Conservation (phyloP, 1,140 invertebrate species). For the Drosophila murphyi region DNA sequence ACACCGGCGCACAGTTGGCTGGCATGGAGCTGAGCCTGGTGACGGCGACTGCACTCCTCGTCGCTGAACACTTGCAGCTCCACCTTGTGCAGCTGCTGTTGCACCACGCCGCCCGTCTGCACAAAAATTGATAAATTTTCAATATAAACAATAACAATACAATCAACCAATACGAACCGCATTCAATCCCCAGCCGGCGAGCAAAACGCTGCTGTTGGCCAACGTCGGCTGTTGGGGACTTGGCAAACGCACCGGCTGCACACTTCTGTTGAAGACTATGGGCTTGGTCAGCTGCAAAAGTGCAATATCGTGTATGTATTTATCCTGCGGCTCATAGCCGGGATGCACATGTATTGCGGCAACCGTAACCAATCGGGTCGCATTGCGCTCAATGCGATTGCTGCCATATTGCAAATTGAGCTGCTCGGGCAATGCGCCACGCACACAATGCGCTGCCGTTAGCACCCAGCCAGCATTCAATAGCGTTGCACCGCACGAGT, state of each 20-base stretch:
- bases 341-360: slow-evolving; percentile 68
- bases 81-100: slow-evolving; percentile 78
- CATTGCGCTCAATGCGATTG: slow-evolving; percentile 47
- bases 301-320: slow-evolving; percentile 72
- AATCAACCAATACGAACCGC: slow-evolving; percentile 39
- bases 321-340: slow-evolving; percentile 63
- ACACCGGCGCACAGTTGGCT: slow-evolving; percentile 84
- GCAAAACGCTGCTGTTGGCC: slow-evolving; percentile 41
- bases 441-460: slow-evolving; percentile 78
- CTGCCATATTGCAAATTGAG: slow-evolving; percentile 71
- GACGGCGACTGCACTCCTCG: slow-evolving; percentile 70
- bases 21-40: slow-evolving; percentile 62
- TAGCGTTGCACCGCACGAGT: slow-evolving; percentile 78
- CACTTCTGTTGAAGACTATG: slow-evolving; percentile 29
- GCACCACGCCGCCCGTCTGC: slow-evolving; percentile 78
- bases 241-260: slow-evolving; percentile 65
- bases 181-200: slow-evolving; percentile 81
- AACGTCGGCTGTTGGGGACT: slow-evolving; percentile 40
- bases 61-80: slow-evolving; percentile 76
- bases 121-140: slow-evolving; percentile 7
- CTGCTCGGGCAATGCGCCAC: slow-evolving; percentile 22
- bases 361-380: slow-evolving; percentile 56
- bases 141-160: accelerated
- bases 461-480: slow-evolving; percentile 73
- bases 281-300: slow-evolving; percentile 52